Evolutionary conservation across 2,113 vertebrate genomes (phyloP).

Genomic region (Tringa solitaria): DNA sequence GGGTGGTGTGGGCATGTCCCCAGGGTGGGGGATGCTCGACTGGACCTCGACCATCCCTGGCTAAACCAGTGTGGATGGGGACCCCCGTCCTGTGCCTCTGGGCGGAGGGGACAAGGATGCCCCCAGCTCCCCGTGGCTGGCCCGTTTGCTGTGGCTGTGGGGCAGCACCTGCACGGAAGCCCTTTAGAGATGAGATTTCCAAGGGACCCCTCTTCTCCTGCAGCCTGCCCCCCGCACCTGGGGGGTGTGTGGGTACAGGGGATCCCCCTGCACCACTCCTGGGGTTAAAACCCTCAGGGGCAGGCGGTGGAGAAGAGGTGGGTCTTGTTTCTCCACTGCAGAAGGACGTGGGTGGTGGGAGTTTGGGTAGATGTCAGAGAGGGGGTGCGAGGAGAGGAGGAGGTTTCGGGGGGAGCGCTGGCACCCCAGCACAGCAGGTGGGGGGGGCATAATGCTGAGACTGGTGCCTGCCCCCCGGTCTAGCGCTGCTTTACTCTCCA

Average conservation of each 20-base stretch:
- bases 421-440: background rate
- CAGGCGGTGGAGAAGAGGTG: background rate
- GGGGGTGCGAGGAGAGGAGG: fast-evolving
- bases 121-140: background rate
- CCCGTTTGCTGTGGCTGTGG: background rate
- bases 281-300: background rate
- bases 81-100: background rate
- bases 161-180: background rate
- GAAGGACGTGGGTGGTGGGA: background rate
- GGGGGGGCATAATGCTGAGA: no score
- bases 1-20: background rate
- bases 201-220: fast-evolving
- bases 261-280: no score
- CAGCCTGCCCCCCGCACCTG: no score
- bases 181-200: background rate
- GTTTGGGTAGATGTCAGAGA: background rate
- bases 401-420: background rate
- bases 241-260: background rate
- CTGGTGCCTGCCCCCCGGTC: background rate
- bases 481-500: fast-evolving
- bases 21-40: background rate
- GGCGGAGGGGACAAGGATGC: background rate
- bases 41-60: fast-evolving
- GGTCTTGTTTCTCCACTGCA: background rate
- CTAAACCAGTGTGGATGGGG: fast-evolving